Evolutionary conservation across 2,113 vertebrate species (phyloP), one percentile per base, ranked within the genome.

Genomic region (Rana temporaria): DNA sequence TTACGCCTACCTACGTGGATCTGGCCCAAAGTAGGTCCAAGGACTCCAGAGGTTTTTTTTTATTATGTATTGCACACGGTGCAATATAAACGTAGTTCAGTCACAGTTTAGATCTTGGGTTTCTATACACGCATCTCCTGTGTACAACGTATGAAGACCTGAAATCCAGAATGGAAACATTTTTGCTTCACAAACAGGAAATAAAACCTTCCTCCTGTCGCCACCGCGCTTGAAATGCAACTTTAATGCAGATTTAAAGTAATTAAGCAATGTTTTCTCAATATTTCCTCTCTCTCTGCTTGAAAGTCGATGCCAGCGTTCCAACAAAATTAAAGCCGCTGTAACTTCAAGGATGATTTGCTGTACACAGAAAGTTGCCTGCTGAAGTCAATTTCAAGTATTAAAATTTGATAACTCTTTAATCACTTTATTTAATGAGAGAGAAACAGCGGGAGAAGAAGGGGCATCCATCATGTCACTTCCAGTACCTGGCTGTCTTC

Each of bases 351-450:
- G 19, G 80, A 32, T 1, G 0, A 30, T 66, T 72, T 6, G 82
- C 57, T 20, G 0, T 14, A 56, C 52, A 66, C 62, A 86, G 71
- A 83, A 82, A 80, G 82, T 20, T 83, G 82, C 85, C 73, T 87
- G 85, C 85, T 88, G 70, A 72, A 84, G 85, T 85, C 85, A 59
- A 87, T 88, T 81, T 87, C 86, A 90, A 53, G 78, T 2, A 87
- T 89, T 85, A 88, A 87, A 86, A 87, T 88, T 88, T 88, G 88
- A 90, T 90, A 89, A 88, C 84, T 88, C 89, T 59, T 90, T 88
- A 87, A 90, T 89, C 88, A 90, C 85, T n/a, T 59, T 70, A 74
- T 56, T 87, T 89, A 87, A 90, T 89, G 88, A 88, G 88, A 60
- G 17, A 77, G 81, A 90, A 88, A 86, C 85, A 86, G 87, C 78